Conservation (phyloP, 2,797 vertebrate genomes). For the Paramormyrops hopkinsi region DNA sequence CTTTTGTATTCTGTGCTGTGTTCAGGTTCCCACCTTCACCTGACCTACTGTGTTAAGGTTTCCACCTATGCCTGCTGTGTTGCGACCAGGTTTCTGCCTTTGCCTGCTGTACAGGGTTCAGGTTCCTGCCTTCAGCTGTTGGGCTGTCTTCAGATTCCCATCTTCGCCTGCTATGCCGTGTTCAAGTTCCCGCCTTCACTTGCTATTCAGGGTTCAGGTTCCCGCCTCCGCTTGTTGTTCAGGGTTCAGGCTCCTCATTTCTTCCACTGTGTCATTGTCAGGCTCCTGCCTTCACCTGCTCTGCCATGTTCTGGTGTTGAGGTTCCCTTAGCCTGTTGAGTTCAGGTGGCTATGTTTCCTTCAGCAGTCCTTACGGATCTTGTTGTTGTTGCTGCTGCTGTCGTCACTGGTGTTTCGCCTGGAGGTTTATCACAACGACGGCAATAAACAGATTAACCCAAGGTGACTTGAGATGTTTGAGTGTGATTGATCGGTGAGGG, state of each 20-base stretch:
- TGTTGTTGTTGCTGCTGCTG: neutral
- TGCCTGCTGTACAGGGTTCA: neutral
- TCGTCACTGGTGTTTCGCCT: neutral
- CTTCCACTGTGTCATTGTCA: neutral
- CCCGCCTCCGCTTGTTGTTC: neutral
- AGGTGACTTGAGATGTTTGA: neutral
- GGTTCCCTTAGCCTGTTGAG: neutral
- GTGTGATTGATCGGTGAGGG: neutral
- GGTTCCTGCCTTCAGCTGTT: neutral
- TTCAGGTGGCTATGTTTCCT: neutral
- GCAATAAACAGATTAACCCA: conserved; percentile 16
- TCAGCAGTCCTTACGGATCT: neutral
- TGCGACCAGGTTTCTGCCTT: neutral
- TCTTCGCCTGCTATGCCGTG: neutral
- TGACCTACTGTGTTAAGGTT: neutral
- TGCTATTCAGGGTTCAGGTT: neutral
- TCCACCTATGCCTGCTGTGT: neutral
- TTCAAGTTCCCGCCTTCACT: neutral
- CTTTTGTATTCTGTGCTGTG: neutral
- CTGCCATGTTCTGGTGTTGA: neutral
- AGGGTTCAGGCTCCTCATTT: neutral
- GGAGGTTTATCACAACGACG: neutral
- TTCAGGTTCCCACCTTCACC: neutral
- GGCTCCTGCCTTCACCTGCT: neutral
- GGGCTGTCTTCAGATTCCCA: neutral